Percentiles rank a stretch among this genome's conserved stretches.
These are phyloP conservation scores for Brienomyrus brachyistius DNA, from an alignment of 2,113 vertebrate genomes.

Conservation along the genomic window DNA sequence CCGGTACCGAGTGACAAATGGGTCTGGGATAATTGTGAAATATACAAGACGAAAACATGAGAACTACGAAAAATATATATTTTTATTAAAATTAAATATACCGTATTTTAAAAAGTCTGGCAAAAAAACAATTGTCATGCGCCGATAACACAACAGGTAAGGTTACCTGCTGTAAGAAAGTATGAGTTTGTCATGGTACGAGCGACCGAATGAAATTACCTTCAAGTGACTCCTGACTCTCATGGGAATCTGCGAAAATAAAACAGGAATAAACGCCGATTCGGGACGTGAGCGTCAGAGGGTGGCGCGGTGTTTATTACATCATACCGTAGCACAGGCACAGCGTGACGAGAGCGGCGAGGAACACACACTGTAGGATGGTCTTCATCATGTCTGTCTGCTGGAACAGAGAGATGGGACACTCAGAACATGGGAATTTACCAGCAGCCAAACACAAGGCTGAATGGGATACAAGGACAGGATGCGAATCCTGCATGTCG, in stretches of 20 bases:
- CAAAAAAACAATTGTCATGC: background rate
- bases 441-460: background rate
- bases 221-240: conserved; percentile 63
- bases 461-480: background rate
- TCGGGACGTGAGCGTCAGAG: background rate
- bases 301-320: background rate
- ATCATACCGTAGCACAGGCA: conserved; percentile 47
- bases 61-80: background rate
- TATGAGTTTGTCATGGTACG: background rate
- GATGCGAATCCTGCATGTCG: background rate
- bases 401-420: conserved; percentile 20
- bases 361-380: conserved; percentile 43
- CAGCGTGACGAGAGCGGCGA: conserved; percentile 43
- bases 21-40: conserved; percentile 40
- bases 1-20: conserved; percentile 46
- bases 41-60: background rate
- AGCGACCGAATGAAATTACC: conserved; percentile 35
- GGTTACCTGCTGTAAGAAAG: background rate
- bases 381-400: conserved; percentile 38
- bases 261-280: conserved; percentile 31
- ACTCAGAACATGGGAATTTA: background rate
- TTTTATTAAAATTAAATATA: background rate
- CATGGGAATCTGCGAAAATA: conserved; percentile 58
- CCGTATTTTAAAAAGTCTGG: background rate
- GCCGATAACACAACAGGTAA: background rate